These are phyloP conservation scores for Amphibalanus amphitrite DNA, from an alignment of 1,140 invertebrate species.

Conservation along the genomic window DNA sequence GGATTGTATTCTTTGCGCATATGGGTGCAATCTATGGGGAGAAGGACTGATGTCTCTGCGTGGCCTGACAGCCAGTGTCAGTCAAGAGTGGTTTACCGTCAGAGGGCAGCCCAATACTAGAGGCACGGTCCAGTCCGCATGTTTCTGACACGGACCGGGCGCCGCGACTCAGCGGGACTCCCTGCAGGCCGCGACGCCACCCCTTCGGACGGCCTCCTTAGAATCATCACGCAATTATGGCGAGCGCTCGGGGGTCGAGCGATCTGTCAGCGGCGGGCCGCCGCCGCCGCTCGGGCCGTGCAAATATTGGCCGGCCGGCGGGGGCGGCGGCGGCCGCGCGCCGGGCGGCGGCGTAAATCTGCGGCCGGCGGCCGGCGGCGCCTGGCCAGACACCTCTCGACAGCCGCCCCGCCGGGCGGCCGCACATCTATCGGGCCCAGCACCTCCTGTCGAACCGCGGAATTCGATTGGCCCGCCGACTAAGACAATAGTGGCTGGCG, in stretches of 20 bases:
- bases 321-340: too few species aligned
- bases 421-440: neutral
- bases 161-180: too few species aligned
- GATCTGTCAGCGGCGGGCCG: neutral
- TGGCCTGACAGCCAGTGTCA: too few species aligned
- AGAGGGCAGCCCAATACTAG: too few species aligned
- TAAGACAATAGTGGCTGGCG: neutral
- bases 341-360: neutral
- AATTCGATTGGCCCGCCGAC: conserved; percentile 1
- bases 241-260: neutral
- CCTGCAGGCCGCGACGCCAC: neutral
- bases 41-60: too few species aligned
- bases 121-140: too few species aligned
- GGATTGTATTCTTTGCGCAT: too few species aligned
- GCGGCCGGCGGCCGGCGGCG: too few species aligned
- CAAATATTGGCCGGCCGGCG: neutral
- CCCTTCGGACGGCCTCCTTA: neutral
- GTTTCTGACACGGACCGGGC: too few species aligned
- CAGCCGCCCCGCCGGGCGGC: neutral
- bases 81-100: too few species aligned
- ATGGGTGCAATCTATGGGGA: too few species aligned
- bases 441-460: neutral
- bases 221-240: conserved; percentile 1
- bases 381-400: neutral
- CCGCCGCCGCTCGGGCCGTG: neutral